Conservation (phyloP, 2,113 vertebrate species). For the Cranoglanis bouderius region DNA sequence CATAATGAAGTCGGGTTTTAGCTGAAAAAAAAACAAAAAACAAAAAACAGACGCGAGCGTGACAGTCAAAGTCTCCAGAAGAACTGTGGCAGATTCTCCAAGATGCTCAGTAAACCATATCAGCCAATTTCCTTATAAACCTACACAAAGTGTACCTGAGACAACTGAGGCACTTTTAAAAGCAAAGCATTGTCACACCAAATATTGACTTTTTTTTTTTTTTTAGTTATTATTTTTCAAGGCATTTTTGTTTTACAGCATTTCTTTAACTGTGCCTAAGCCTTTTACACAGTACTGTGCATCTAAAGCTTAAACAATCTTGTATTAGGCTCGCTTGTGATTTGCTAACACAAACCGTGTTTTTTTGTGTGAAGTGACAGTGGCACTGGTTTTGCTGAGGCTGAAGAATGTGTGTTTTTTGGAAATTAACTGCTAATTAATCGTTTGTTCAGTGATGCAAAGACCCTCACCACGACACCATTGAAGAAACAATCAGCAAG, state of each 20-base stretch:
- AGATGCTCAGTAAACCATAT: not conserved
- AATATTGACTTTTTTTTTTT: not conserved
- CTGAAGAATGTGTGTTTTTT: not conserved
- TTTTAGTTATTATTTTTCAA: too few relatives aligned
- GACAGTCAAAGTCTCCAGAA: not conserved
- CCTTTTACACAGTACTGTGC: not conserved
- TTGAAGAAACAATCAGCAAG: not conserved
- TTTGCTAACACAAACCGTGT: not conserved
- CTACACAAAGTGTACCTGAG: not conserved
- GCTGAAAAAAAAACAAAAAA: not conserved
- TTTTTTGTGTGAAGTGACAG: not conserved
- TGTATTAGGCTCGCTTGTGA: not conserved
- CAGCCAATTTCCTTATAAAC: not conserved
- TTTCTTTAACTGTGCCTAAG: not conserved
- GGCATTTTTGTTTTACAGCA: not conserved
- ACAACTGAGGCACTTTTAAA: not conserved
- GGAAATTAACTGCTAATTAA: not conserved
- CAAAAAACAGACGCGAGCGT: not conserved
- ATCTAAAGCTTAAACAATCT: not conserved
- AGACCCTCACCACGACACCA: not conserved
- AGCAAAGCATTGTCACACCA: not conserved
- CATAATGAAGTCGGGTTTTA: not conserved
- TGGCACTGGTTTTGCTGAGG: not conserved
- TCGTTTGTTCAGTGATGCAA: not conserved
- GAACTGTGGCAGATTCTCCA: not conserved